Evolutionary conservation across 2,888 invertebrate species (phyloP), one percentile per base, ranked within the genome.

Genomic region (Scelioninae gen. 1): DNA sequence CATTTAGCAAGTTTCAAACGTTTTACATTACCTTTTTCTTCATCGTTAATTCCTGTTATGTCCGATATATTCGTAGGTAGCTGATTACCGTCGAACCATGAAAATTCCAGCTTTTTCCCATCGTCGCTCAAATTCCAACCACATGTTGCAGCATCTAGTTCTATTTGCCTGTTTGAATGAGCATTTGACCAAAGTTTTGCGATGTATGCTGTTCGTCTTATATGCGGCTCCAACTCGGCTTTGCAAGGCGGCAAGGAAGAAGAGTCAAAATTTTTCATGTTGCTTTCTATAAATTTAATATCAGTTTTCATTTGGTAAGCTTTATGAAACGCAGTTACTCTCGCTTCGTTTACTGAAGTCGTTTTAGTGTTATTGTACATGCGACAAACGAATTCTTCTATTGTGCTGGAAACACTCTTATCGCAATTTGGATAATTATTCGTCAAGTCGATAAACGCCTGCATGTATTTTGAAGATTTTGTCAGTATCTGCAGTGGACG

Each of bases 121-220:
- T 47, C 38, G 5, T 69, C 38, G 11, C 10, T 49, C 9, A 71
- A 38, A 15, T n/a, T 49, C 58, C 58, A 58, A 11, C 60, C 62
- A 43, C 29, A 11, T 51, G 13, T 16, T 43, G 58, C 34, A 1
- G 51, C 15, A 62, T 72, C 62, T 8, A 62, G 7, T 8, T 62
- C 40, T 16, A 51, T 1, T 5, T 5, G 40, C 5, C 9, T 7
- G 5, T 60, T 11, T 5, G 51, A 62, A 32, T 62, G 31, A 15
- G 62, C 72, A 11, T 47, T 72, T 13, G 62, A 23, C 72, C 62
- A 72, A 8, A 62, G 1, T 53, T 49, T 49, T 1, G 40, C 60
- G 7, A 72, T 62, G n/a, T 47, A 72, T 16, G 47, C 85, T 10
- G 86, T 86, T 43, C 87, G 82, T 79, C 82, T 80, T n/a, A 87